A percentile compares a stretch with the other conserved stretches of the same genome.
Evolutionary conservation across 2,888 invertebrate species (phyloP).

Genomic region (Ormyrus pomaceus): DNA sequence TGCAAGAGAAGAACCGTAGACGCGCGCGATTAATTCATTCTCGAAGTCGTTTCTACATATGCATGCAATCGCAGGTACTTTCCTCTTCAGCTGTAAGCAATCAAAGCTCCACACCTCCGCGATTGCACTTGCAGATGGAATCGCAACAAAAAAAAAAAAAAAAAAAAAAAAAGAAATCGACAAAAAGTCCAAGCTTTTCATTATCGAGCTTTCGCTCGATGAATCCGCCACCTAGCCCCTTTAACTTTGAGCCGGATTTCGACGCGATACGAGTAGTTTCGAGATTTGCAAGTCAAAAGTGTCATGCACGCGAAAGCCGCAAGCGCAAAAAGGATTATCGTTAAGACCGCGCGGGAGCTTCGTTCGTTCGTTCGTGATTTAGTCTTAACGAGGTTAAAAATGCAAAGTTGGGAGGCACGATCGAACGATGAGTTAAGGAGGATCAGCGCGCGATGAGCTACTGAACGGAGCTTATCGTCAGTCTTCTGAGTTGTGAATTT

Average conservation of each 20-base stretch:
- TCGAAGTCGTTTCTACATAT: too few species aligned
- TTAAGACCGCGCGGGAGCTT: not conserved
- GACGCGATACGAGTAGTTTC: conserved; percentile 12
- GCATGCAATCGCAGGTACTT: not conserved
- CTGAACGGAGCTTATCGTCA: too few species aligned
- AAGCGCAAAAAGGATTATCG: conserved; percentile 12
- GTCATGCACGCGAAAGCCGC: not conserved
- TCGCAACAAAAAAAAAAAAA: not conserved
- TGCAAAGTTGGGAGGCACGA: not conserved
- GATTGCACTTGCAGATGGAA: not conserved
- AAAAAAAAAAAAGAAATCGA: not conserved
- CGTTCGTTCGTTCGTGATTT: not conserved
- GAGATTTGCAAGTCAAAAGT: conserved; percentile 36
- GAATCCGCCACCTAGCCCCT: not conserved
- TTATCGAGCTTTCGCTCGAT: conserved; percentile 9
- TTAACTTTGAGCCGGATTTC: not conserved
- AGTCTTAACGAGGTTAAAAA: conserved; percentile 3
- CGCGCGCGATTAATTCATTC: conserved; percentile 13
- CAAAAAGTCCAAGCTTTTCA: conserved; percentile 14
- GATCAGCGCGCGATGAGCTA: too few species aligned
- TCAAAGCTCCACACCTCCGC: not conserved
- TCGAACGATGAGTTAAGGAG: too few species aligned
- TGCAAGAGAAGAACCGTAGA: too few species aligned
- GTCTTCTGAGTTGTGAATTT: too few species aligned
- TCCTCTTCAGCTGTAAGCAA: not conserved